phyloP scores from a whole-genome alignment of 2,888 invertebrate genomes.

The Sminthurinus aureus region DNA sequence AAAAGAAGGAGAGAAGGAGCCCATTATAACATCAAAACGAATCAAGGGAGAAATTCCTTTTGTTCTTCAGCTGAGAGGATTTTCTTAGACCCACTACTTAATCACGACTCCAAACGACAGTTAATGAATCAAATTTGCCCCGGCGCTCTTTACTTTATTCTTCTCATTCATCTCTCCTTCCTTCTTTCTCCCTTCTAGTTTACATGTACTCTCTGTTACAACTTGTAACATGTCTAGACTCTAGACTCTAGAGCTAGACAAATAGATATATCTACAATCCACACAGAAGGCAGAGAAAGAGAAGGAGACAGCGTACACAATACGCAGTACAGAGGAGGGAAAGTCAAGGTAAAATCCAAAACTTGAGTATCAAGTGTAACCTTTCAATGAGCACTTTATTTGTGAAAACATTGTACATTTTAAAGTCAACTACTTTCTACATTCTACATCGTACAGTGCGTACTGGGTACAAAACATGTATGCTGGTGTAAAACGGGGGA shows the following conservation, averaged over 20 bases:
- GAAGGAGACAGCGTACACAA: too few relatives aligned
- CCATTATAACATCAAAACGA: constrained; percentile 55
- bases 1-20: constrained; percentile 42
- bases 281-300: too few relatives aligned
- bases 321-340: too few relatives aligned
- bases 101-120: constrained; percentile 45
- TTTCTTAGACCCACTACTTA: constrained; percentile 44
- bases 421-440: too few relatives aligned
- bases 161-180: neutral
- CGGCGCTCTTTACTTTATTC: constrained; percentile 17
- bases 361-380: too few relatives aligned
- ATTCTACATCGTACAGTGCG: too few relatives aligned
- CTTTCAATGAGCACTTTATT: too few relatives aligned
- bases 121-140: constrained; percentile 53
- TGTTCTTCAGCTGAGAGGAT: constrained; percentile 43
- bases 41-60: constrained; percentile 45
- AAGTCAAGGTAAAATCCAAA: neutral
- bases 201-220: neutral
- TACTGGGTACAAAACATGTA: too few relatives aligned
- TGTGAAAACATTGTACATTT: too few relatives aligned
- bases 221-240: neutral
- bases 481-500: too few relatives aligned
- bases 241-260: too few relatives aligned
- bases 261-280: too few relatives aligned
- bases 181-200: neutral